Percentiles rank a stretch among this genome's conserved stretches.
Conservation (phyloP, 2,888 invertebrate genomes). For the Therioaphis trifolii region DNA sequence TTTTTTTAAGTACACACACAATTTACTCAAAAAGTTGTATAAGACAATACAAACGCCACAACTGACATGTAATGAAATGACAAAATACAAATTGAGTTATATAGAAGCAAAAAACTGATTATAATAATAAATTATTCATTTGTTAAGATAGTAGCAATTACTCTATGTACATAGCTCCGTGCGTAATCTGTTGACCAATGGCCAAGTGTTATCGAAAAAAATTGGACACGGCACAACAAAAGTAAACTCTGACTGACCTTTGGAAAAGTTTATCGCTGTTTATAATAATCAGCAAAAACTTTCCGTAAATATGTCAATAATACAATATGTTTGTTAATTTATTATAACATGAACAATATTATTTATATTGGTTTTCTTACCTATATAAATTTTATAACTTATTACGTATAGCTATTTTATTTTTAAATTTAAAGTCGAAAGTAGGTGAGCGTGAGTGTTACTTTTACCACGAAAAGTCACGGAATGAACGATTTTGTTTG, state of each 20-base stretch:
- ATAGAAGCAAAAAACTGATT: conserved; percentile 5
- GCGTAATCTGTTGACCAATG: conserved; percentile 52
- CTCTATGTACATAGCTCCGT: neutral
- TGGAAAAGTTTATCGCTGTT: conserved; percentile 11
- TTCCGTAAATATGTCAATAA: conserved; percentile 17
- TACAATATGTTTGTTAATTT: neutral
- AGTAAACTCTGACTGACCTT: conserved; percentile 45
- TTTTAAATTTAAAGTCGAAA: no score
- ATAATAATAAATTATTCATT: conserved; percentile 28
- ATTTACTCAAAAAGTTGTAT: neutral
- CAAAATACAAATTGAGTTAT: neutral
- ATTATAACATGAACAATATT: conserved; percentile 15
- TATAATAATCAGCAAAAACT: neutral
- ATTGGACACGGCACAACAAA: conserved; percentile 44
- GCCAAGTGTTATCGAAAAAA: conserved; percentile 57
- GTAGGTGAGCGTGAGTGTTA: no score
- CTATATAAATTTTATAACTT: conserved; percentile 20
- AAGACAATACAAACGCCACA: neutral
- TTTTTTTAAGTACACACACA: conserved; percentile 5
- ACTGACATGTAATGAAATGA: neutral
- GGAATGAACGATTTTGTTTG: no score
- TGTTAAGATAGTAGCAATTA: conserved; percentile 27
- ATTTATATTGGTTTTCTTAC: conserved; percentile 42
- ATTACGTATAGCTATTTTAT: no score
- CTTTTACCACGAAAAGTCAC: no score